Evolutionary conservation across 2,113 vertebrate species (phyloP).

Genomic region (Daboia siamensis): DNA sequence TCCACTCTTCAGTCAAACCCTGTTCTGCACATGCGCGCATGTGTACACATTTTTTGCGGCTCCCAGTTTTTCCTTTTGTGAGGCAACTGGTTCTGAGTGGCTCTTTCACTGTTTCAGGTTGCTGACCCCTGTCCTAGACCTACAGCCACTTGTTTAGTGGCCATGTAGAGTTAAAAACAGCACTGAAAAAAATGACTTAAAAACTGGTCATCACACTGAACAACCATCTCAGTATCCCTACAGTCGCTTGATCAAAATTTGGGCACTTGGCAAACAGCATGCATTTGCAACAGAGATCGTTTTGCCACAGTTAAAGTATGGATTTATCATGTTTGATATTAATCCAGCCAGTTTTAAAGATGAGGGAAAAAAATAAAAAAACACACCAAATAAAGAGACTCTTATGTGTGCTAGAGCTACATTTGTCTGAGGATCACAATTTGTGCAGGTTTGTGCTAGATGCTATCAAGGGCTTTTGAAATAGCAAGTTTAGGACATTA

Average conservation of each 20-base stretch:
- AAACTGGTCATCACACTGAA: background rate
- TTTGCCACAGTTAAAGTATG: background rate
- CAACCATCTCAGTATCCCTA: no score
- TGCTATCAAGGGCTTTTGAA: background rate
- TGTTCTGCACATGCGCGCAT: no score
- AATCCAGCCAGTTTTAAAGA: background rate
- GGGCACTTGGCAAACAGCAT: no score
- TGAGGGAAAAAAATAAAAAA: background rate
- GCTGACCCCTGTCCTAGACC: no score
- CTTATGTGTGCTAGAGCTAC: background rate
- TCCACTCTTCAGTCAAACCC: no score
- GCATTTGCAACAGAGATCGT: background rate
- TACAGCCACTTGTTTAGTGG: no score
- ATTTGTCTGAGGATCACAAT: background rate
- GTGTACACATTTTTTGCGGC: no score
- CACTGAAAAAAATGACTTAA: background rate
- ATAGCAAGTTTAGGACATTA: background rate
- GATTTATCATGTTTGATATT: background rate
- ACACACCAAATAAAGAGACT: background rate
- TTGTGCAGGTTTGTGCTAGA: background rate
- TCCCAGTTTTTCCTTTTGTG: no score
- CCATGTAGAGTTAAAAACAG: background rate
- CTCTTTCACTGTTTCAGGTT: no score
- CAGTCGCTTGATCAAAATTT: no score
- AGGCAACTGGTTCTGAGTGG: no score